phyloP scores from a whole-genome alignment of 2,888 invertebrate genomes.

The Drosophila neotestacea region DNA sequence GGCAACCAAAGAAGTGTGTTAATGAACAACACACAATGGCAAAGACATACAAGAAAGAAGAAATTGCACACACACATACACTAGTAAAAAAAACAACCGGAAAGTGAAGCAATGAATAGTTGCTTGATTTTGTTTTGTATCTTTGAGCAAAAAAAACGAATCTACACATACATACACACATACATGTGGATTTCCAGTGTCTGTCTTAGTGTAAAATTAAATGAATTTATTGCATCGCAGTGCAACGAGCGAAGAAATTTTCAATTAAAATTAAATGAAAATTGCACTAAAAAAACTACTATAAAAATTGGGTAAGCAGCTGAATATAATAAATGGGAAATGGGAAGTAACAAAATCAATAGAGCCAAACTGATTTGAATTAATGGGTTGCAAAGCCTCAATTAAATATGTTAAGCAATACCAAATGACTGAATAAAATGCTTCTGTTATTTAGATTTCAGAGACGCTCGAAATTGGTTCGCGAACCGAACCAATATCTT shows the following conservation, averaged over 20 bases:
- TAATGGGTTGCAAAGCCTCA: slow-evolving; percentile 12
- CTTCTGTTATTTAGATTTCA: slow-evolving; percentile 2
- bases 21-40: slow-evolving; percentile 58
- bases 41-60: slow-evolving; percentile 20
- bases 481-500: too few species aligned
- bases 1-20: slow-evolving; percentile 68
- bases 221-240: slow-evolving; percentile 45
- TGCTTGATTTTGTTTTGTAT: slow-evolving; percentile 44
- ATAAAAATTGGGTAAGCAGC: slow-evolving; percentile 43
- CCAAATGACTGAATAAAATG: slow-evolving; percentile 3
- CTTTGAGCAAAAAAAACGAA: slow-evolving; percentile 15
- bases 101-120: slow-evolving; percentile 39
- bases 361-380: slow-evolving; percentile 17
- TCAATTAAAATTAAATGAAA: slow-evolving; percentile 41
- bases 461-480: too few species aligned
- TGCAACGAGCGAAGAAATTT: slow-evolving; percentile 41
- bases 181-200: slow-evolving; percentile 9
- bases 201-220: slow-evolving; percentile 20
- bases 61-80: slow-evolving; percentile 34
- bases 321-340: slow-evolving; percentile 38
- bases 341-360: slow-evolving; percentile 46
- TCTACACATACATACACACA: not conserved
- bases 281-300: slow-evolving; percentile 26
- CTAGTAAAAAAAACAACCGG: slow-evolving; percentile 36
- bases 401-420: slow-evolving; percentile 14